Evolutionary conservation across 2,113 vertebrate genomes (phyloP), one percentile per base, ranked within the genome.

Genomic region (Leiothrix lutea): DNA sequence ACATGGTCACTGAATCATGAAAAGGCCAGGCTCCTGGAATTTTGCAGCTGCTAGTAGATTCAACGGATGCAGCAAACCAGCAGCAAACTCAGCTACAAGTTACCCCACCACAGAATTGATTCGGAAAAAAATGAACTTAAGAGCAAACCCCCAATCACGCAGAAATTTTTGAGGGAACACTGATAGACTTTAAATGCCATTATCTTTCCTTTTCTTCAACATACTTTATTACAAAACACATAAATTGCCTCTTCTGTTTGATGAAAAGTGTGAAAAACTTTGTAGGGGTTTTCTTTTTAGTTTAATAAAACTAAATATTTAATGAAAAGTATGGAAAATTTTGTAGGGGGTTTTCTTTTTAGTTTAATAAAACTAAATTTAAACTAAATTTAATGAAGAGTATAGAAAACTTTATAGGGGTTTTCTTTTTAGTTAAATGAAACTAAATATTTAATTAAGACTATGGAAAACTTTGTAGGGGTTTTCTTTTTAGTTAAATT

Each of bases 1-100:
- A 95, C 95, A 96, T 97, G 96, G 96, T 96, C 94, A 97, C 86
- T 97, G 95, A 97, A 71, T 96, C 96, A 95, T 90, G 90, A 97
- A 97, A 96, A 96, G 94, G 79, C 94, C 88, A 48, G 58, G 91
- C 80, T 92, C 89, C 94, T 89, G 86, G 92, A 97, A 97, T 98
- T 97, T 95, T 94, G 93, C 95, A 94, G 91, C 91, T 97, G 95
- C 93, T 73, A 71, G 86, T 92, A 40, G 83, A 98, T 93, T 97
- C 91, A 96, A 95, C 44, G 6, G 84, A 92, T 89, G 78, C 77
- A 56, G 13, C 92, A 88, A 86, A 90, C 53, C 92, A 97, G 86
- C 79, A 95, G 85, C 65, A 77, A 92, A 91, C 90, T 91, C 93
- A 97, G 94, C 90, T 90, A 84, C 66, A 44, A 86, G 67, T 93